These are phyloP conservation scores for Phrynocephalus forsythii DNA, from an alignment of 2,797 vertebrate genomes.

Conservation along the genomic window DNA sequence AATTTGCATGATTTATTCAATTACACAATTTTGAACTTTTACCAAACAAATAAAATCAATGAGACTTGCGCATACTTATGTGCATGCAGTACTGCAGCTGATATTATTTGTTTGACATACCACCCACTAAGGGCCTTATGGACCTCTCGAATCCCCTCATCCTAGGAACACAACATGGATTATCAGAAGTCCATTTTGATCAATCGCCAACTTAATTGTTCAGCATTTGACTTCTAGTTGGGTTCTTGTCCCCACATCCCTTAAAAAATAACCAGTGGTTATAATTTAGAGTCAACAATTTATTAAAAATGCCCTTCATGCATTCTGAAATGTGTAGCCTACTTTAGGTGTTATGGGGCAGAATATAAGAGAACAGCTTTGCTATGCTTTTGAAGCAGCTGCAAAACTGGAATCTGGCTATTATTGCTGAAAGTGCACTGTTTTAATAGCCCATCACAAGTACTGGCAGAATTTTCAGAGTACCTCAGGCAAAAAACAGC, in stretches of 20 bases:
- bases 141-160: background rate
- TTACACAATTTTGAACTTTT: conserved; percentile 30
- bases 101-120: background rate
- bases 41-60: conserved; percentile 9
- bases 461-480: background rate
- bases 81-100: background rate
- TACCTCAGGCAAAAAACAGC: background rate
- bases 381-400: background rate
- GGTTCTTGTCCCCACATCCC: background rate
- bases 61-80: conserved; percentile 1
- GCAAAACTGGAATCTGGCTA: background rate
- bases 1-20: conserved; percentile 25
- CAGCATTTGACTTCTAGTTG: conserved; percentile 16
- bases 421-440: background rate
- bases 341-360: too few species aligned
- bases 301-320: conserved; percentile 17
- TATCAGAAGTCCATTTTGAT: conserved; percentile 30
- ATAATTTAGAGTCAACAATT: background rate
- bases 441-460: conserved; percentile 5
- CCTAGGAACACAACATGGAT: conserved; percentile 16
- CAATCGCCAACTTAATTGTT: conserved; percentile 27
- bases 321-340: too few species aligned
- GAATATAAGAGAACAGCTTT: too few species aligned
- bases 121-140: background rate
- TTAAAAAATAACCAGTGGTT: background rate